Evolutionary conservation across 1,140 invertebrate genomes (phyloP), one percentile per base, ranked within the genome.

Genomic region (Nasonia longicornis): DNA sequence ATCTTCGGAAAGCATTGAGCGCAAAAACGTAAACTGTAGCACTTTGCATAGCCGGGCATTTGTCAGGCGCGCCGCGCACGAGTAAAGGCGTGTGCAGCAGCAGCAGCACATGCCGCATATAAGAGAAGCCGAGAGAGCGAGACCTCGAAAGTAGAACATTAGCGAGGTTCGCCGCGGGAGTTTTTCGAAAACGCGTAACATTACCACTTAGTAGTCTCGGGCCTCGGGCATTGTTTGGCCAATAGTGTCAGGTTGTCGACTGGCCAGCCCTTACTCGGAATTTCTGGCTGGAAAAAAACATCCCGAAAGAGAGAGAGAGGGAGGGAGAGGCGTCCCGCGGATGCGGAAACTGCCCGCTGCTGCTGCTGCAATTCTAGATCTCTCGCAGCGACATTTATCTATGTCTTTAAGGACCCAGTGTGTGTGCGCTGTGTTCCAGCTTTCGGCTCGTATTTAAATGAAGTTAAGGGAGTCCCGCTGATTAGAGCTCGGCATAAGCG

Each of bases 101-200:
- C 45, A 35, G 66, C n/a, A 16, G 45, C 16, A 11, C 11, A 16
- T 16, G 63, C 63, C 20, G 22, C 20, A 20, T 26, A 26, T 26
- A 26, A 26, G 63, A 26, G 63, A 64, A 64, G 63, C 20, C 7
- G 63, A 64, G 58, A 64, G 63, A 35, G 38, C 71, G 74, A 71
- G 83, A 80, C 77, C 79, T 84, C 73, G 81, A 82, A 77, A 69
- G 63, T 73, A 74, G 69, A 81, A 84, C 76, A 82, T 80, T 80
- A 83, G 83, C 76, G 38, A 84, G 75, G 64, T 82, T 85, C 87
- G 20, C 86, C 73, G 85, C 86, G 76, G 86, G 85, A 85, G 85
- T 85, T 86, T 86, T 87, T 86, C 82, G 82, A 87, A 87, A 87
- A 87, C 84, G 86, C 86, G 87, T 87, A 87, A 88, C 86, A 86